Conservation (phyloP, 2,113 vertebrate species). For the Archilochus colubris region DNA sequence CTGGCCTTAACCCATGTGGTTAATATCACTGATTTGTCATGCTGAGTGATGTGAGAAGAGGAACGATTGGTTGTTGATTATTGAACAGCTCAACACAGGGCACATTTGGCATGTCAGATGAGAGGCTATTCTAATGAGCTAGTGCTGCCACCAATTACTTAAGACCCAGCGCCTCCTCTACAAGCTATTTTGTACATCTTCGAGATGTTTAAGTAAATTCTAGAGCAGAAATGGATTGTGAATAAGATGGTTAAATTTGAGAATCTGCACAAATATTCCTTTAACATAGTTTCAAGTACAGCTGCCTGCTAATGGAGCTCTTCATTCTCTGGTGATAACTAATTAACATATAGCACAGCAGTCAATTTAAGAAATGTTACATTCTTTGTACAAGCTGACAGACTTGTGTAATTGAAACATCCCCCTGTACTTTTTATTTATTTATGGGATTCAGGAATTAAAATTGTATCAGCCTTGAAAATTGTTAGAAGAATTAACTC, state of each 20-base stretch:
- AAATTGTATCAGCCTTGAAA: slow-evolving; percentile 28
- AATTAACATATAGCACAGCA: slow-evolving; percentile 63
- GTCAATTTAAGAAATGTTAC: slow-evolving; percentile 61
- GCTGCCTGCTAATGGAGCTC: slow-evolving; percentile 49
- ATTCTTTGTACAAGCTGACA: background rate
- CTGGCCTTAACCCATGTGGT: slow-evolving; percentile 76
- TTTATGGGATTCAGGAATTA: slow-evolving; percentile 13
- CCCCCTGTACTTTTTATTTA: slow-evolving; percentile 7
- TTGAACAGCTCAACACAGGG: slow-evolving; percentile 73
- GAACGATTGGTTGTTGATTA: slow-evolving; percentile 77
- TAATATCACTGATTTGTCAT: slow-evolving; percentile 80
- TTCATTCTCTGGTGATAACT: slow-evolving; percentile 66
- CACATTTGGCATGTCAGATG: slow-evolving; percentile 74
- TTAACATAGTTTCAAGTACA: background rate
- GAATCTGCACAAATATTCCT: slow-evolving; percentile 31
- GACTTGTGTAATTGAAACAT: slow-evolving; percentile 35
- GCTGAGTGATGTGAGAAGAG: slow-evolving; percentile 70
- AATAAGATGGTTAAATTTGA: slow-evolving; percentile 64
- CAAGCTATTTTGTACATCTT: slow-evolving; percentile 66
- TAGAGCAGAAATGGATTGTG: slow-evolving; percentile 41
- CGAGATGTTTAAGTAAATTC: slow-evolving; percentile 73
- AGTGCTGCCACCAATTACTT: slow-evolving; percentile 74
- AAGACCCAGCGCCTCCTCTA: slow-evolving; percentile 50
- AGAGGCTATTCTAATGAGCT: slow-evolving; percentile 77
- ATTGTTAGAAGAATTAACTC: background rate